phyloP scores from a whole-genome alignment of 1,140 invertebrate species.

The Leptoteleia sp. region DNA sequence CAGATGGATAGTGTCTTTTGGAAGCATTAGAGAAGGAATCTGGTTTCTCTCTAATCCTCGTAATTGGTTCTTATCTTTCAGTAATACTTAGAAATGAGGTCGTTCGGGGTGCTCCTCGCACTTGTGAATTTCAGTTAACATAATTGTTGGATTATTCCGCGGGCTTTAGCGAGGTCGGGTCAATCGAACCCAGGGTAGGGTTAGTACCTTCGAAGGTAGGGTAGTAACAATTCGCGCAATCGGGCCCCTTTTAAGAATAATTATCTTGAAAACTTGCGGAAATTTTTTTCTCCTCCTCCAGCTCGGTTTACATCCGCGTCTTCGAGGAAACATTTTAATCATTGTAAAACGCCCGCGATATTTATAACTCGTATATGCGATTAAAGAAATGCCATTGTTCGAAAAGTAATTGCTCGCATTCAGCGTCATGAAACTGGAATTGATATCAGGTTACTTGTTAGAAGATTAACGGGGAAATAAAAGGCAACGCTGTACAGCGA shows the following conservation, averaged over 20 bases:
- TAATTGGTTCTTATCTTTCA: slow-evolving; percentile 48
- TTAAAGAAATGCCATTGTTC: too few relatives aligned
- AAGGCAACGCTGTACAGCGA: too few relatives aligned
- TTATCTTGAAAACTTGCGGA: slow-evolving; percentile 18
- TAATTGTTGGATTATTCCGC: slow-evolving; percentile 43
- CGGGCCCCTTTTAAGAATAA: slow-evolving; percentile 13
- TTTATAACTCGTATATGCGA: too few relatives aligned
- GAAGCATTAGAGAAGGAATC: slow-evolving; percentile 44
- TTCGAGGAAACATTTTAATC: slow-evolving; percentile 3
- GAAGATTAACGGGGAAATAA: too few relatives aligned
- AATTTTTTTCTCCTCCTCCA: slow-evolving; percentile 14
- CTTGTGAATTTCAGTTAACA: slow-evolving; percentile 50
- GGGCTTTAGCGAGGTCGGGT: slow-evolving; percentile 3
- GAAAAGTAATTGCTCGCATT: too few relatives aligned
- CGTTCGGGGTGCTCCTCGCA: background rate
- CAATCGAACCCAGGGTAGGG: slow-evolving; percentile 3
- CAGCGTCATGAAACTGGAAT: too few relatives aligned
- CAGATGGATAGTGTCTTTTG: slow-evolving; percentile 56
- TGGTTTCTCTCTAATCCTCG: slow-evolving; percentile 15
- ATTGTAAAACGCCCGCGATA: too few relatives aligned
- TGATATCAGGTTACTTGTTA: too few relatives aligned
- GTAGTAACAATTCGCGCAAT: slow-evolving; percentile 22
- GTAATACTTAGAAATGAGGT: slow-evolving; percentile 48
- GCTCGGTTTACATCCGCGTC: slow-evolving; percentile 2
- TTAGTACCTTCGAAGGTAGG: slow-evolving; percentile 6